A percentile compares a stretch with the other conserved stretches of the same genome.
Conservation (phyloP, 1,140 invertebrate genomes). For the Drosophila repletoides region DNA sequence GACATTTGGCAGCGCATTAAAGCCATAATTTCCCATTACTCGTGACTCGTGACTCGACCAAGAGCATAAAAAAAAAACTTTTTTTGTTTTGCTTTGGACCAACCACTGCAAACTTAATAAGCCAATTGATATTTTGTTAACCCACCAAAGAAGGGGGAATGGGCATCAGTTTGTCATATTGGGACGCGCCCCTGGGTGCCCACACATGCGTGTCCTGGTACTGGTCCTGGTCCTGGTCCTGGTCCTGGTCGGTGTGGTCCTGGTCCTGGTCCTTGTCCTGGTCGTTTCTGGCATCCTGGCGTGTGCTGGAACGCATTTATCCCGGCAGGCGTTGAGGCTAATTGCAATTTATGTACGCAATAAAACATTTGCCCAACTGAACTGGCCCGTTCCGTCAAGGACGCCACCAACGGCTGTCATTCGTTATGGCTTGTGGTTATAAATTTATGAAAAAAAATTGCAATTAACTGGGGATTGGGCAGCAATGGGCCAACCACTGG, state of each 20-base stretch:
- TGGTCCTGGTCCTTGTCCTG: too few relatives aligned
- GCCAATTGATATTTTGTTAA: slow-evolving; percentile 81
- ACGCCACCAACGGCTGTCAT: slow-evolving; percentile 24
- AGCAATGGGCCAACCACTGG: slow-evolving; percentile 1
- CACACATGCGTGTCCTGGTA: slow-evolving; percentile 67
- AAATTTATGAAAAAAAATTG: slow-evolving; percentile 78
- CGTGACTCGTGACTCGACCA: slow-evolving; percentile 72
- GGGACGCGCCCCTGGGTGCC: slow-evolving; percentile 41
- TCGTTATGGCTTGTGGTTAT: slow-evolving; percentile 69
- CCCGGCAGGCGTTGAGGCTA: slow-evolving; percentile 67
- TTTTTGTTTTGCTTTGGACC: slow-evolving; percentile 8
- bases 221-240: too few relatives aligned
- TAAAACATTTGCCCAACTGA: slow-evolving; percentile 77
- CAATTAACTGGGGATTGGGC: slow-evolving; percentile 12
- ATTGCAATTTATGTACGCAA: slow-evolving; percentile 80
- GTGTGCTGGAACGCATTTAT: slow-evolving; percentile 54
- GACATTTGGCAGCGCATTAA: slow-evolving; percentile 58
- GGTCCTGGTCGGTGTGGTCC: too few relatives aligned
- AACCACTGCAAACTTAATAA: slow-evolving; percentile 68
- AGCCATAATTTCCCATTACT: slow-evolving; percentile 79
- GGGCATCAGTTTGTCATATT: slow-evolving; percentile 60
- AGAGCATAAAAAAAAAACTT: slow-evolving; percentile 23
- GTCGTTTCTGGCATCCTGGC: slow-evolving; percentile 40
- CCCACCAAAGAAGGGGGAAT: slow-evolving; percentile 40
- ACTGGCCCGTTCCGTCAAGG: slow-evolving; percentile 18